These are phyloP conservation scores for Hippasteria phrygiana DNA, from an alignment of 53 echinoderm and acorn worm species.

Conservation along the genomic window DNA sequence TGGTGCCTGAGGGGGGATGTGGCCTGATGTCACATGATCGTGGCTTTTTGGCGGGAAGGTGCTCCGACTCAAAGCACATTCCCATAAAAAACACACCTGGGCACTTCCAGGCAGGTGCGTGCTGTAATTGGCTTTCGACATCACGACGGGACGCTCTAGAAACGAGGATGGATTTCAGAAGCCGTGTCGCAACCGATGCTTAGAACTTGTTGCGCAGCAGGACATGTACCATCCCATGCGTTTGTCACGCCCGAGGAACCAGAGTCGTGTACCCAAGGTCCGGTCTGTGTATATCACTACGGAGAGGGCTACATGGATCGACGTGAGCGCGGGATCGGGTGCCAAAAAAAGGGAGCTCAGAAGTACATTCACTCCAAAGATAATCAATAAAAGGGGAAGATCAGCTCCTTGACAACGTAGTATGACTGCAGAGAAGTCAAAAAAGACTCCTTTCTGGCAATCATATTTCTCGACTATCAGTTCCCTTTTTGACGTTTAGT, in stretches of 20 bases:
- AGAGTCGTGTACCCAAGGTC: neutral
- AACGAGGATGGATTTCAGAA: constrained; percentile 25
- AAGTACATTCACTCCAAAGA: neutral
- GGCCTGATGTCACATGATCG: neutral
- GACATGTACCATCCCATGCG: neutral
- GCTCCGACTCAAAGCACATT: neutral
- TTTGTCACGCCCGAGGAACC: neutral
- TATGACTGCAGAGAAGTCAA: neutral
- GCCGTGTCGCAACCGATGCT: neutral
- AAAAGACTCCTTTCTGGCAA: neutral
- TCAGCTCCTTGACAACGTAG: neutral
- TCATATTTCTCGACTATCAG: neutral
- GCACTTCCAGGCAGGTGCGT: neutral
- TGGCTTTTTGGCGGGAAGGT: constrained; percentile 13
- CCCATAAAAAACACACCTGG: too few species aligned
- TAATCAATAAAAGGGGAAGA: neutral
- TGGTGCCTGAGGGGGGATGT: neutral
- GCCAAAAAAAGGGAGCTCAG: neutral
- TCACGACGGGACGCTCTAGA: neutral
- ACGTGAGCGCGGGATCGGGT: neutral
- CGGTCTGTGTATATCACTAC: too few species aligned
- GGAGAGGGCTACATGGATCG: neutral
- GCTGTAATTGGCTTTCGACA: neutral
- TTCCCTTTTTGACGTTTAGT: too few species aligned
- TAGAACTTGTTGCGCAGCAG: neutral